Evolutionary conservation across 2,797 vertebrate genomes (phyloP).

Genomic region (Leucoraja ocellata): DNA sequence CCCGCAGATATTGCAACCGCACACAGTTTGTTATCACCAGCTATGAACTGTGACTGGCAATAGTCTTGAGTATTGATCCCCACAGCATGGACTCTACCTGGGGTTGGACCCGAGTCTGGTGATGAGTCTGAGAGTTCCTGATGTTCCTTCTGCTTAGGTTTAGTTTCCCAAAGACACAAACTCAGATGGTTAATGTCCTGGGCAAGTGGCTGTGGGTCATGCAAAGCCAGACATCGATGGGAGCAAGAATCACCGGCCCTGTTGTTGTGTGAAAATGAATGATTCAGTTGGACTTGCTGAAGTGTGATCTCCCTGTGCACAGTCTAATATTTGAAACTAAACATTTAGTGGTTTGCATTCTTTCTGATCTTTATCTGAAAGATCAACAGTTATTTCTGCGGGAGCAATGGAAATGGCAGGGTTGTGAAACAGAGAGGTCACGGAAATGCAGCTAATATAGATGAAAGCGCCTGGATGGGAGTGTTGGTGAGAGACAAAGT

Average conservation of each 20-base stretch:
- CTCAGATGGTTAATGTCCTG: background rate
- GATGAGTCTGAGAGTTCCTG: background rate
- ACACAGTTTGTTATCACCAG: background rate
- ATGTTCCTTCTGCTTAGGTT: background rate
- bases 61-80: background rate
- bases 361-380: background rate
- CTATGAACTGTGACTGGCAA: background rate
- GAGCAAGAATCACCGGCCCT: background rate
- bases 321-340: background rate
- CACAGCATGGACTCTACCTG: too few species aligned
- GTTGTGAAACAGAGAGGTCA: background rate
- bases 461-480: background rate
- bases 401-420: slow-evolving; percentile 5
- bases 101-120: too few species aligned
- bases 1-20: background rate
- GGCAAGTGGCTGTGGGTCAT: background rate
- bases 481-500: background rate
- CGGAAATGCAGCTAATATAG: background rate
- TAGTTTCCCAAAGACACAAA: background rate
- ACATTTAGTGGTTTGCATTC: background rate
- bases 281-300: background rate
- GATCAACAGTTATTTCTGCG: slow-evolving; percentile 17
- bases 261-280: background rate
- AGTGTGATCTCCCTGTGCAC: too few species aligned
- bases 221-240: background rate